Base-by-base conservation (phyloP, 1,140 invertebrate genomes). In the Bombus superbus region DNA sequence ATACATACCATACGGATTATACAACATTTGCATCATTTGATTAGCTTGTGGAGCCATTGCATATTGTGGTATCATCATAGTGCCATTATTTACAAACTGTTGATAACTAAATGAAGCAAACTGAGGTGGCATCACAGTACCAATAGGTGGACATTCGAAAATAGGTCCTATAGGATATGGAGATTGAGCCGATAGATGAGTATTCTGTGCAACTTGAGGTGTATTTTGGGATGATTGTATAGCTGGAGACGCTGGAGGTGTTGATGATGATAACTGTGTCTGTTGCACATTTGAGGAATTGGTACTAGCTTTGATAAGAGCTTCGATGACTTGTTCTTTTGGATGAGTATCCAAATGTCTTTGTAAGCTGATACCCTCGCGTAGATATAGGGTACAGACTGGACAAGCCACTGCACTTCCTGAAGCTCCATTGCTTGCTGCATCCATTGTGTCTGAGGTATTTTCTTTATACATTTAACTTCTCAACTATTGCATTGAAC, bases 241-340 rank as follows among this genome's bases (percentile, higher is more conserved):
- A 44, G 91, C 73, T 13, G 88, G 66, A 76, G 89, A 68, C 22
- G 85, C 25, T 18, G 89, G 86, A 66, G 90, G 78, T 38, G 84
- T 64, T 18, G 89, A 74, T 71, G 84, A 81, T 47, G 87, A 88
- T 35, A 79, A 66, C 32, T 72, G 86, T 2, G 82, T 77, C 77
- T 85, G 86, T 32, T 86, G 89, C 22, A 69, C n/a, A 13, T 80
- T 85, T 10, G 57, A 59, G 40, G 85, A 86, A 53, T 75, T 75
- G 40, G 40, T 57, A 77, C 93, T 95, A 4, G 93, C 94, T 89
- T 96, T 95, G 53, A 97, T 96, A 71, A 98, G 94, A n/a, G 98
- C 98, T 92, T 97, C 97, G 87, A 98, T 98, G 44, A 98, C 97
- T 93, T 98, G 97, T 92, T 98, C 97, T 93, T 98, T 98, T 40